phyloP scores from a whole-genome alignment of 2,797 vertebrate species.

The Clamator glandarius region DNA sequence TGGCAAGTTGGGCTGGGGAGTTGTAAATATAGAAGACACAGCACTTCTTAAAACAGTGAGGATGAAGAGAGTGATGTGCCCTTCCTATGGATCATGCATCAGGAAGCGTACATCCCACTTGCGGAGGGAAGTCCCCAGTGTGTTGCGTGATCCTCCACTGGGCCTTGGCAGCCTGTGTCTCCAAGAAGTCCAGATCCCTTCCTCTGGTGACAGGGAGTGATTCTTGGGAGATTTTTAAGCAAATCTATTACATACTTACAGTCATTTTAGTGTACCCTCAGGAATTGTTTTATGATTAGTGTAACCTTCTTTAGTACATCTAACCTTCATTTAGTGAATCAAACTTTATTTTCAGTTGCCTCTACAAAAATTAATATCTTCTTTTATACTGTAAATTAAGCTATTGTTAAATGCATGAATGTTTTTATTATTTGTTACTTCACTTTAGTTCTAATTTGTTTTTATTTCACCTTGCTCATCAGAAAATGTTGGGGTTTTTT shows the following conservation, averaged over 20 bases:
- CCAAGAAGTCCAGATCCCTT: not conserved
- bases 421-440: constrained; percentile 42
- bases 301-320: constrained; percentile 39
- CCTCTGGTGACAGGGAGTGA: not conserved
- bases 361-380: constrained; percentile 3
- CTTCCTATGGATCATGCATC: not conserved
- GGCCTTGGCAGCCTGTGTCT: not conserved
- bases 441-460: not conserved
- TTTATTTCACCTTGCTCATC: constrained; percentile 6
- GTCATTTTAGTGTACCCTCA: constrained; percentile 36
- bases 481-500: not conserved
- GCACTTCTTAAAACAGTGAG: not conserved
- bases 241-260: constrained; percentile 49
- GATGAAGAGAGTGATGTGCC: not conserved
- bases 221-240: constrained; percentile 51
- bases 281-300: constrained; percentile 32
- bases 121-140: not conserved
- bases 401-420: constrained; percentile 1
- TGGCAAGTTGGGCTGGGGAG: not conserved
- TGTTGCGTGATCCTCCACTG: not conserved
- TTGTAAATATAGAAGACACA: not conserved
- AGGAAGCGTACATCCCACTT: rapidly evolving
- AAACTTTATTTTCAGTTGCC: constrained; percentile 38
- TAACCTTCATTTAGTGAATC: constrained; percentile 43
- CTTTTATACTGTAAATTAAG: constrained; percentile 11